A percentile compares a stretch with the other conserved stretches of the same genome.
Evolutionary conservation across 2,113 vertebrate species (phyloP).

Genomic region (Sylvia atricapilla): DNA sequence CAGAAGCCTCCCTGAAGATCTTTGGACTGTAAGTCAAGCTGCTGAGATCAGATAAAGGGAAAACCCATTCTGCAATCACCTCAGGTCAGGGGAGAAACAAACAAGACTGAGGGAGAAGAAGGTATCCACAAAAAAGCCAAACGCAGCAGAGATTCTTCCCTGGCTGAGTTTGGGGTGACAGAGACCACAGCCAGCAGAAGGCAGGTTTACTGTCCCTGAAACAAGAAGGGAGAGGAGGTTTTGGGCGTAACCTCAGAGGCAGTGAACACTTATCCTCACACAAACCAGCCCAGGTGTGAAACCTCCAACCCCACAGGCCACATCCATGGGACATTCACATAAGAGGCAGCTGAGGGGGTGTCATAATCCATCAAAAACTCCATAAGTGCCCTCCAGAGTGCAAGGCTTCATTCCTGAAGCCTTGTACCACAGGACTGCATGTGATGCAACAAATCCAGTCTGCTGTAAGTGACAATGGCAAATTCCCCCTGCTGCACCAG

Average conservation of each 20-base stretch:
- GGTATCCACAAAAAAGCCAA: neutral
- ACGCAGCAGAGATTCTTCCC: neutral
- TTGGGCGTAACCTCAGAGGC: too few relatives aligned
- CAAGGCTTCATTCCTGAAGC: neutral
- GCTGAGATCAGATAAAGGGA: neutral
- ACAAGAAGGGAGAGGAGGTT: rapidly evolving
- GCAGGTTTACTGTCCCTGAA: neutral
- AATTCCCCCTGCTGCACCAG: neutral
- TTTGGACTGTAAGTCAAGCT: neutral
- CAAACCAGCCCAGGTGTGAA: neutral
- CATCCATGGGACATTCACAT: rapidly evolving
- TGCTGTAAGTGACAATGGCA: neutral
- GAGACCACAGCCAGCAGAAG: neutral
- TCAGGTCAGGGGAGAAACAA: neutral
- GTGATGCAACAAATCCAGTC: neutral
- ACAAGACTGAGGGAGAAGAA: neutral
- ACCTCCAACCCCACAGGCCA: neutral
- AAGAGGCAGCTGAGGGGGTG: neutral
- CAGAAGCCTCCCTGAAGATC: neutral
- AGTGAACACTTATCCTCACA: neutral
- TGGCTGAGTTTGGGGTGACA: neutral
- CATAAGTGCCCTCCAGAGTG: neutral
- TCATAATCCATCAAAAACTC: neutral
- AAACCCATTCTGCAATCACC: neutral
- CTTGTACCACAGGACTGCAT: too few relatives aligned